Percentiles rank a stretch among this genome's conserved stretches.
Evolutionary conservation across 2,113 vertebrate species (phyloP).

Genomic region (Pipa parva): DNA sequence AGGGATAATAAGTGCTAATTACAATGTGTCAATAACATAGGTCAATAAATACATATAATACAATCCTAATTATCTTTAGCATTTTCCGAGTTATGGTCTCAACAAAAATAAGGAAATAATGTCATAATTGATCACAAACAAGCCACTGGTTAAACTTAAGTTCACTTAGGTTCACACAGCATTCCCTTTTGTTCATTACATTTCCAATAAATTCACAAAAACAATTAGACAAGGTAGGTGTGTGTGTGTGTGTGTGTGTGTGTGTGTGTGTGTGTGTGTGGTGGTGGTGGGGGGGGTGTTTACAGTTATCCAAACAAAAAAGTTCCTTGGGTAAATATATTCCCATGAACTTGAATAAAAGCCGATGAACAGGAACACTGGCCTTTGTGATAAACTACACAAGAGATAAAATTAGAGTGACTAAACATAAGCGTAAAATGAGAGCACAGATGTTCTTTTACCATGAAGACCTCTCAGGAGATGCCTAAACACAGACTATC

Average conservation of each 20-base stretch:
- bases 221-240: no score
- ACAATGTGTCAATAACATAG: no score
- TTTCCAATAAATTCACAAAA: conserved; percentile 1
- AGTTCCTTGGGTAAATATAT: background rate
- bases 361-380: background rate
- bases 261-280: no score
- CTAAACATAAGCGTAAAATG: conserved; percentile 19
- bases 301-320: background rate
- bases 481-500: conserved; percentile 19
- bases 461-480: conserved; percentile 29
- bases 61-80: background rate
- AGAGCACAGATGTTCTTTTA: conserved; percentile 34
- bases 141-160: no score
- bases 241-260: no score
- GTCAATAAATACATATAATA: no score
- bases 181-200: background rate
- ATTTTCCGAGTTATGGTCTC: background rate
- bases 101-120: background rate
- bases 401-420: conserved; percentile 16
- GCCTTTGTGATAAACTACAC: background rate
- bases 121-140: background rate
- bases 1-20: no score
- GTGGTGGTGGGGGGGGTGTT: background rate
- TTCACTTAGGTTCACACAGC: background rate
- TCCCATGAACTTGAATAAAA: background rate